Conservation (phyloP, 2,797 vertebrate species). For the Lophura swinhoii region DNA sequence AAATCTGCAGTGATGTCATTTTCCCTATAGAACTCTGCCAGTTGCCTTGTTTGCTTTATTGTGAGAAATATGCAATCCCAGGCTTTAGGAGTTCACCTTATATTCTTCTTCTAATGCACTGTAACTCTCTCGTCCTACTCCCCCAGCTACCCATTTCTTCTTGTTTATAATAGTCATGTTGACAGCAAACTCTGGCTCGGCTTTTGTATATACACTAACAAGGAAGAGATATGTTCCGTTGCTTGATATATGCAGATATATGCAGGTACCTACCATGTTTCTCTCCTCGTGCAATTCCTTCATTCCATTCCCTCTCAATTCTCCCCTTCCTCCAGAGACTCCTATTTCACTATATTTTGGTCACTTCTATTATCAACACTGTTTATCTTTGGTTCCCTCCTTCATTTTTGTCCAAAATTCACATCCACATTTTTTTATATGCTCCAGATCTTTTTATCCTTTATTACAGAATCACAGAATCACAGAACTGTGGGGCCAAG, state of each 20-base stretch:
- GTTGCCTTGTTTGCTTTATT: conserved; percentile 83
- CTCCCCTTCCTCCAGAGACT: not conserved
- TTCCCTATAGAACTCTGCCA: conserved; percentile 84
- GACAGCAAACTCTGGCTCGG: not conserved
- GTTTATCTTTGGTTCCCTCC: not conserved
- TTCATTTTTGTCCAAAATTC: not conserved
- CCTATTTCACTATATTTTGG: not conserved
- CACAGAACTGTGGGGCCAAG: no score
- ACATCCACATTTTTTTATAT: not conserved
- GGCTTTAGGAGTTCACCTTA: conserved; percentile 53
- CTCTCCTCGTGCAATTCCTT: not conserved
- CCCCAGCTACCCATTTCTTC: not conserved
- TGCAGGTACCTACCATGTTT: not conserved
- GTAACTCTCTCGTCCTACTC: not conserved
- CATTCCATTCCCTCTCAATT: not conserved
- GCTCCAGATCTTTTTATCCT: not conserved
- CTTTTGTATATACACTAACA: not conserved
- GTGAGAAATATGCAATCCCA: conserved; percentile 72
- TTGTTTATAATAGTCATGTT: not conserved
- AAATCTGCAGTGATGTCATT: conserved; percentile 88
- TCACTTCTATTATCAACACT: not conserved
- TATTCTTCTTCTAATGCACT: conserved; percentile 33
- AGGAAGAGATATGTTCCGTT: not conserved
- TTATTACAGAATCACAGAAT: no score
- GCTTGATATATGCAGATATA: not conserved